Evolutionary conservation across 2,113 vertebrate species (phyloP).

Genomic region (Cochlearius cochlearius): DNA sequence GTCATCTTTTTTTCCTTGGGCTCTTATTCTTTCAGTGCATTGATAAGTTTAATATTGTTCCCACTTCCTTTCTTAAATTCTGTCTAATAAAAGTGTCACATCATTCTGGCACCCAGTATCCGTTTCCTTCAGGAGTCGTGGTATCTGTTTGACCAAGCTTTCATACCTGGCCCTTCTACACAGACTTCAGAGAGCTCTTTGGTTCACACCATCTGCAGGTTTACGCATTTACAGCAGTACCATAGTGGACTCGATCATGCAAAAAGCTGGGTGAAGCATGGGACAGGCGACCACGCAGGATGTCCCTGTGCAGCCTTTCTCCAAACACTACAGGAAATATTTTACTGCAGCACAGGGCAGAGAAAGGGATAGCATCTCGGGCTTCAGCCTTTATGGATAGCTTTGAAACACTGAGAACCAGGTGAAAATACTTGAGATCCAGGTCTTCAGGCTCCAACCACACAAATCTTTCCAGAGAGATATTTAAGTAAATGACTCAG

Average conservation of each 20-base stretch:
- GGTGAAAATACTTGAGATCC: background rate
- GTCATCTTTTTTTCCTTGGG: background rate
- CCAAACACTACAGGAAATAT: background rate
- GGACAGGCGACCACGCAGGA: rapidly evolving
- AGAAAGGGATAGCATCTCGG: background rate
- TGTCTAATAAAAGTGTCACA: background rate
- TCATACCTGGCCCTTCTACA: background rate
- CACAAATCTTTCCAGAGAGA: background rate
- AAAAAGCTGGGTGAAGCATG: rapidly evolving
- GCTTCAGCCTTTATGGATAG: background rate
- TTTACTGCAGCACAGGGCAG: background rate
- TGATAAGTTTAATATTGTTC: background rate
- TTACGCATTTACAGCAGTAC: background rate
- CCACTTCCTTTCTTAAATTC: background rate
- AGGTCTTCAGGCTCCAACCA: background rate
- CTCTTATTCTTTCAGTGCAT: background rate
- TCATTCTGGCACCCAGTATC: background rate
- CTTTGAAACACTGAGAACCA: background rate
- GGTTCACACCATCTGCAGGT: rapidly evolving
- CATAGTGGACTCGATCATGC: no score
- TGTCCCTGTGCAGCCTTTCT: background rate
- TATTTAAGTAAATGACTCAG: background rate
- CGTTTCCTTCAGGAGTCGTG: rapidly evolving
- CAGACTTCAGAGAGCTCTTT: background rate
- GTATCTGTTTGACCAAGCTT: background rate